Conservation (phyloP, 1,140 invertebrate species). For the Gonatopus flavifemur region DNA sequence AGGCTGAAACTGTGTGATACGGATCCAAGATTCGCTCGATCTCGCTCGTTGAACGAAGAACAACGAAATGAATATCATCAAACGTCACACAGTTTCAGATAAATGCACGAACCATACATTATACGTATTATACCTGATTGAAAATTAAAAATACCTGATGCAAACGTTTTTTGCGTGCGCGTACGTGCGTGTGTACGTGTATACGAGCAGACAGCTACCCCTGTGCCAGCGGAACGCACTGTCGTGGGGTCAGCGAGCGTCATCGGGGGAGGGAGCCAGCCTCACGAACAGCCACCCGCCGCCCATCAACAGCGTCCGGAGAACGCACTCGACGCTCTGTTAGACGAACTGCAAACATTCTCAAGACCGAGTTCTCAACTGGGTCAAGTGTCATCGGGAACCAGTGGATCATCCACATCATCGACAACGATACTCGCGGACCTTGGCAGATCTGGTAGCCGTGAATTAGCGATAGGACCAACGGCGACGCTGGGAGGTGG, state of each 20-base stretch:
- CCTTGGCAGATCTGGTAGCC: constrained; percentile 35
- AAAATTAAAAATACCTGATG: constrained; percentile 5
- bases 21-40: too few species aligned
- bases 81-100: too few species aligned
- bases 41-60: too few species aligned
- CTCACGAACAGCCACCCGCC: constrained; percentile 60
- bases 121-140: too few species aligned
- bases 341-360: constrained; percentile 90
- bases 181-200: background rate
- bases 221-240: constrained; percentile 63
- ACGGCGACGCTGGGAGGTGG: constrained; percentile 24
- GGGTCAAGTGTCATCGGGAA: constrained; percentile 36
- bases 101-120: too few species aligned
- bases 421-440: constrained; percentile 33
- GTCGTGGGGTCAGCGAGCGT: constrained; percentile 58
- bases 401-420: constrained; percentile 6
- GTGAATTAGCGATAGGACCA: constrained; percentile 21
- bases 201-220: constrained; percentile 59
- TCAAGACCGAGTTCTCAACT: constrained; percentile 64
- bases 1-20: too few species aligned
- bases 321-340: constrained; percentile 92
- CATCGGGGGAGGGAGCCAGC: constrained; percentile 67
- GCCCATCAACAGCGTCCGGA: constrained; percentile 70
- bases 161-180: constrained; percentile 8
- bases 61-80: too few species aligned